These are phyloP conservation scores for Tolmerus cingulatus DNA, from an alignment of 2,888 invertebrate species.

Conservation along the genomic window DNA sequence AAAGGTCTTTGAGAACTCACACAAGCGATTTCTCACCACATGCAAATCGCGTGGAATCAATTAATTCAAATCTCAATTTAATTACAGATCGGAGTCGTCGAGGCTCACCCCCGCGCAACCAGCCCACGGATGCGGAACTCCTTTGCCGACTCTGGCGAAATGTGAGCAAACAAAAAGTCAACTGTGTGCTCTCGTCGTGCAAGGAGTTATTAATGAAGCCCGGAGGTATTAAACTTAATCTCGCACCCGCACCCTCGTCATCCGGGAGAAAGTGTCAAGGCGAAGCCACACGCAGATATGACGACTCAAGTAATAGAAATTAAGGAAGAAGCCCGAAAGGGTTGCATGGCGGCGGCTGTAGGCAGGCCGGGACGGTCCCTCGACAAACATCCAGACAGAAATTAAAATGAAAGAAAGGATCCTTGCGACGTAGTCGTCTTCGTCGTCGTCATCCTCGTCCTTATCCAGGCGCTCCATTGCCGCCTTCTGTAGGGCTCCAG, in stretches of 20 bases:
- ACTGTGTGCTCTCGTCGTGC: conserved; percentile 28
- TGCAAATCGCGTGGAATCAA: conserved; percentile 3
- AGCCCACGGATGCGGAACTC: not conserved
- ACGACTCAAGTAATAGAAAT: conserved; percentile 29
- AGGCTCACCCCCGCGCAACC: not conserved
- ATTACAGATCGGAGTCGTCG: conserved; percentile 12
- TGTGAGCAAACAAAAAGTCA: conserved; percentile 42
- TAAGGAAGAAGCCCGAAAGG: conserved; percentile 20
- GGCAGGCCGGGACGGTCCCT: not conserved
- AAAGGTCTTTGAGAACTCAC: not conserved
- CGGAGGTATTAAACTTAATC: conserved; percentile 24
- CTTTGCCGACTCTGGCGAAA: not conserved
- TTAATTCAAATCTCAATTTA: conserved; percentile 33
- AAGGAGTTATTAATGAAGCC: conserved; percentile 47
- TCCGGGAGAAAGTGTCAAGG: conserved; percentile 15
- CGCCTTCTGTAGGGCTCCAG: not conserved
- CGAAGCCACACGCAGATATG: conserved; percentile 35
- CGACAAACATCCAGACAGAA: conserved; percentile 41
- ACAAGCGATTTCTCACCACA: not conserved
- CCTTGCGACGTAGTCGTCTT: conserved; percentile 42
- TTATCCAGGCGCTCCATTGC: conserved; percentile 35
- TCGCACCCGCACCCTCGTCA: not conserved
- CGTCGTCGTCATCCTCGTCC: conserved; percentile 29
- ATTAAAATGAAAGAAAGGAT: conserved; percentile 49
- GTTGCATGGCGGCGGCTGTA: conserved; percentile 6